Base-by-base conservation (phyloP, 1,140 invertebrate genomes). In the Neocloeon triangulifer region DNA sequence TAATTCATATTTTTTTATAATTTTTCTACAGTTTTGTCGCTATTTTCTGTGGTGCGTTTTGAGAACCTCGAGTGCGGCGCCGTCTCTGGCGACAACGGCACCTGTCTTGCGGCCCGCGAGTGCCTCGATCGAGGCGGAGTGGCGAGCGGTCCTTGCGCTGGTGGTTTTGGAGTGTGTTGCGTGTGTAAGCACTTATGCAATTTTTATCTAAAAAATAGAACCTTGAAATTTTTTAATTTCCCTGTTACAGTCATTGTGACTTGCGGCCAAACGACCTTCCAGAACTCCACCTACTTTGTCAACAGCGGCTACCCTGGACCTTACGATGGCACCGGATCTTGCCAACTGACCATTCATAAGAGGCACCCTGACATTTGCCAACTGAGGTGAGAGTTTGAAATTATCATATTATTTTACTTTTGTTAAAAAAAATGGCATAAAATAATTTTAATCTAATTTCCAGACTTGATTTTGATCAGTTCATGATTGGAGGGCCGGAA, bases 221-320 rank as follows among this genome's bases (percentile, higher is more conserved):
- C 19, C 17, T 39, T 37, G 16, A n/a, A n/a, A n/a, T n/a, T n/a
- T n/a, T n/a, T n/a, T n/a, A n/a, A n/a, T n/a, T 26, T 16, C 7
- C 25, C 36, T 39, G 34, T 43, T 43, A 2, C 43, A 81, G 78
- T 80, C 47, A 63, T 75, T 37, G 63, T 64, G 14, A 66, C 69
- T 1, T 86, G 80, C 39, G 77, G 77, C 0, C 69, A 68, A 19
- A 64, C 63, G 2, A 73, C 73, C 1, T 56, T 60, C 12, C 70
- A 80, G 44, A 86, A 86, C 47, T 70, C 71, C 4, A 81, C 78
- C 0, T 79, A 80, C 45, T 85, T 85, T 43, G 75, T 81, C 4
- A 81, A 81, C 48, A 58, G 58, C 8, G 73, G 72, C 35, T 81
- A 77, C 53, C 79, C 79, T 2, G 62, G 65, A 7, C 45, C 59